Evolutionary conservation across 2,888 invertebrate genomes (phyloP).

Genomic region (Sialis fuliginosa): DNA sequence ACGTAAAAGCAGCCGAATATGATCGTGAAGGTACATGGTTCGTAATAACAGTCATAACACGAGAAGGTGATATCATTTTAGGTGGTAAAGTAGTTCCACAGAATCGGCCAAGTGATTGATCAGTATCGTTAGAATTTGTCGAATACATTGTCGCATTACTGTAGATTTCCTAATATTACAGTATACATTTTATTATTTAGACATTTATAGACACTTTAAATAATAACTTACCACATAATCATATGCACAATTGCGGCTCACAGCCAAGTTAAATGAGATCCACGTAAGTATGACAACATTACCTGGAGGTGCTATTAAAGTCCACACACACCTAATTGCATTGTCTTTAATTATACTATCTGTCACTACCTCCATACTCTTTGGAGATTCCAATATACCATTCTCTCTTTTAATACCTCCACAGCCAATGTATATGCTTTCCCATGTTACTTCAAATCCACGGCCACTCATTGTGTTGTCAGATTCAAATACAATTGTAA

Average conservation of each 20-base stretch:
- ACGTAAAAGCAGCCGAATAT: slow-evolving; percentile 42
- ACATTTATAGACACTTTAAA: slow-evolving; percentile 22
- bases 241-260: slow-evolving; percentile 29
- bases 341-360: slow-evolving; percentile 12
- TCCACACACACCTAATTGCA: slow-evolving; percentile 49
- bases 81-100: slow-evolving; percentile 55
- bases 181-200: slow-evolving; percentile 2
- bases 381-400: slow-evolving; percentile 49
- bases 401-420: slow-evolving; percentile 48
- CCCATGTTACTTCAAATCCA: slow-evolving; percentile 64
- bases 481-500: slow-evolving; percentile 25
- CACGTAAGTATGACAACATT: slow-evolving; percentile 56
- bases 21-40: too few species aligned
- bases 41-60: slow-evolving; percentile 46
- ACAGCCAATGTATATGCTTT: slow-evolving; percentile 45
- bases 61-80: slow-evolving; percentile 43
- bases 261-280: slow-evolving; percentile 51
- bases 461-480: slow-evolving; percentile 35
- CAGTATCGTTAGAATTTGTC: neutral
- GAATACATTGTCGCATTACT: too few species aligned
- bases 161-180: neutral
- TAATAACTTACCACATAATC: slow-evolving; percentile 49
- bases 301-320: slow-evolving; percentile 50
- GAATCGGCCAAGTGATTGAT: slow-evolving; percentile 25
- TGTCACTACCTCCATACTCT: slow-evolving; percentile 11